A percentile compares a stretch with the other conserved stretches of the same genome.
These are phyloP conservation scores for Pan troglodytes DNA, from an alignment of 2,113 vertebrate species.

Conservation along the genomic window NHGRI_mPanTro3-v2.1_pri NC_086015.1:109485001-109485500, in stretches of 20 bases:
- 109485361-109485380: background rate
- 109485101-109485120: background rate
- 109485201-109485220: background rate
- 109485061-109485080: background rate
- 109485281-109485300: background rate
- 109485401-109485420: background rate
- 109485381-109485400: background rate
- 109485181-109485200: background rate
- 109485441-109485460: conserved; percentile 17
- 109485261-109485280: background rate
- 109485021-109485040: background rate
- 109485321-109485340: background rate
- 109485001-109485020: background rate
- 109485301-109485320: background rate
- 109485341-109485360: background rate
- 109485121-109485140: background rate
- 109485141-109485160: background rate
- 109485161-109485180: background rate
- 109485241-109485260: background rate
- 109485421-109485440: background rate
- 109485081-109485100: background rate
- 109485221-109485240: background rate
- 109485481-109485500: background rate
- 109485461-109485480: background rate
- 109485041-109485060: background rate